Base-by-base conservation (phyloP, 2,888 invertebrate species). In the Zygothrica quintamaculata region DNA sequence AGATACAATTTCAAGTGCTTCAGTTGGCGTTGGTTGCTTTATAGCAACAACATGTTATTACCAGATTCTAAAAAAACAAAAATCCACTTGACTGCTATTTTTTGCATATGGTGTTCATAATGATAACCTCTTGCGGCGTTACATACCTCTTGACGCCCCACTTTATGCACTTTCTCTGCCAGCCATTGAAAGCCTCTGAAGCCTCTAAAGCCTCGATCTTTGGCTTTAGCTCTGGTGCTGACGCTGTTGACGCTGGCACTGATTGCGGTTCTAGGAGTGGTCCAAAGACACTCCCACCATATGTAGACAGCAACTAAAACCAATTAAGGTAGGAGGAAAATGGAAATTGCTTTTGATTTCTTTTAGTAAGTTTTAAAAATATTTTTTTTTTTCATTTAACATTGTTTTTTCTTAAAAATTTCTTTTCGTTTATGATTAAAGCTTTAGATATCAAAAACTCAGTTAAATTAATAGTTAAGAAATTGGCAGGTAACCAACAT, bases 161-260 rank as follows among this genome's bases (percentile, higher is more conserved):
- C 36, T 52, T 59, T 37, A 40, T 16, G 43, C 57, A 80, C 80
- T 80, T 80, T 80, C 86, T 68, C 76, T 36, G n/a, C 12, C 33
- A 37, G 46, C n/a, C n/a, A n/a, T n/a, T n/a, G n/a, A n/a, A n/a
- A n/a, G n/a, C n/a, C n/a, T n/a, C n/a, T n/a, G n/a, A n/a, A n/a
- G n/a, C 60, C 52, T 31, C 65, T 62, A 37, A 12, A 6, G n/a
- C 12, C n/a, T 18, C 8, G 40, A 8, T 18, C 46, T 46, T 46
- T 33, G 11, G n/a, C 18, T n/a, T 7, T 26, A 11, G 29, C 25
- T 29, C 18, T 29, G 29, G 29, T 29, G 5, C 9, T n/a, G 26
- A n/a, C 18, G 15, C 39, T 59, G n/a, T n/a, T n/a, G n/a, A n/a
- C n/a, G n/a, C 9, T 13, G 13, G 1, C 8, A 12, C 22, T 26